Base-by-base conservation (phyloP, 2,113 vertebrate genomes). In the Charadrius vociferus region DNA sequence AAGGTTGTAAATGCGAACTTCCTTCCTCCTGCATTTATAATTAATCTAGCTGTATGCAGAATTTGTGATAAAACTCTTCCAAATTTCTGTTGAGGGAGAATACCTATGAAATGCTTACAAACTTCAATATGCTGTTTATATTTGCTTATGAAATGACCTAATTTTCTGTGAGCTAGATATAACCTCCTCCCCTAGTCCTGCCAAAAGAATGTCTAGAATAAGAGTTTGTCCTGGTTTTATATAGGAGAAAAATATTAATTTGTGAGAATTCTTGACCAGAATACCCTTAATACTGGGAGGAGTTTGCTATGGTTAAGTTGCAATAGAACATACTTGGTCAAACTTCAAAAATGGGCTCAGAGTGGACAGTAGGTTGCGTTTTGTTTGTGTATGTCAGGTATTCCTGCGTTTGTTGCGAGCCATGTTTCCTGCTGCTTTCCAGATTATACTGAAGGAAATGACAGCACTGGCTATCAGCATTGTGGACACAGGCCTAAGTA, bases 21-120 rank as follows among this genome's bases (percentile, higher is more conserved):
- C 93, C 96, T 98, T 98, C 96, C 77, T 96, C 32, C 79, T 92
- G 84, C 59, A 62, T 97, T 97, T 95, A 58, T 86, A 93, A 56
- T 90, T 86, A 67, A 82, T 82, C 52, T 90, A 86, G 39, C 52
- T 87, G 9, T 78, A 11, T 91, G 74, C 36, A 77, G 85, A 89
- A 87, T 81, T 95, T 79, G 50, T 88, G 56, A 79, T 92, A 83
- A 92, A 49, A 71, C 34, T 81, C 43, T 86, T 86, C 72, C 27
- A 58, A 89, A 77, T 77, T 62, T 90, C 45, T 92, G 9, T 66
- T 90, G 41, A 92, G 55, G 56, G 34, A 74, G 26, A 94, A 18
- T 87, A 30, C 41, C 61, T 59, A 7, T 71, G 66, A 90, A 90
- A 56, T 78, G 19, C 73, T 70, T 66, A 74, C 10, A 30, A 77